Percentiles rank a stretch among this genome's conserved stretches.
Conservation (phyloP, 2,888 invertebrate genomes). For the Phalera bucephala region DNA sequence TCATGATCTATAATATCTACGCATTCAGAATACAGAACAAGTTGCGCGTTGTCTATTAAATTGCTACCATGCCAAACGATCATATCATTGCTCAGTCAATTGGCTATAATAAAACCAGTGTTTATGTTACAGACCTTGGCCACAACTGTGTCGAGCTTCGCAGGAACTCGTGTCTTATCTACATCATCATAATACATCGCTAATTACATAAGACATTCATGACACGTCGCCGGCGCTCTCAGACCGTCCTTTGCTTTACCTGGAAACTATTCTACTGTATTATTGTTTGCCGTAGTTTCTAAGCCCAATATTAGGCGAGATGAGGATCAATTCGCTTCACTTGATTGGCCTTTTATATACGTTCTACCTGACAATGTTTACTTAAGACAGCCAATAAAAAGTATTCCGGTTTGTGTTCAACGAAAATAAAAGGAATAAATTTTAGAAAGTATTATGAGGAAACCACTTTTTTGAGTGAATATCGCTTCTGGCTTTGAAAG, state of each 20-base stretch:
- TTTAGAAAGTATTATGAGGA: too few species aligned
- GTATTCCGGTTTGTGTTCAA: constrained; percentile 14
- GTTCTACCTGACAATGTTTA: constrained; percentile 23
- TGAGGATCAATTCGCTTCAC: constrained; percentile 7
- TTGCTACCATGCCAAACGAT: constrained; percentile 39
- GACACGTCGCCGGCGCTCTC: constrained; percentile 31
- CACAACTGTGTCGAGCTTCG: constrained; percentile 20
- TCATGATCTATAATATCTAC: not conserved
- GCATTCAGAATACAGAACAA: constrained; percentile 9
- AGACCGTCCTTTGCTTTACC: constrained; percentile 26
- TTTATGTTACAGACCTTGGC: constrained; percentile 39
- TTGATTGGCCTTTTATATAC: constrained; percentile 22
- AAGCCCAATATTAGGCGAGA: constrained; percentile 15
- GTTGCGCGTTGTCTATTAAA: constrained; percentile 24
- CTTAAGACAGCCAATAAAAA: constrained; percentile 16
- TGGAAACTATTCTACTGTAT: constrained; percentile 21
- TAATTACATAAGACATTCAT: constrained; percentile 48
- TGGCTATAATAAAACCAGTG: constrained; percentile 43
- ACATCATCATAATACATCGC: constrained; percentile 38
- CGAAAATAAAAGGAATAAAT: too few species aligned
- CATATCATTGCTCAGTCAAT: constrained; percentile 44
- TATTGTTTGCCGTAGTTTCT: constrained; percentile 19
- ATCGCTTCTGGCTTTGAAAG: too few species aligned
- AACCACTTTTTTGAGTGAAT: too few species aligned
- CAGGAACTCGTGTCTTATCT: constrained; percentile 31